These are phyloP conservation scores for Coracopsis vasa DNA, from an alignment of 2,113 vertebrate species.

Conservation along the genomic window DNA sequence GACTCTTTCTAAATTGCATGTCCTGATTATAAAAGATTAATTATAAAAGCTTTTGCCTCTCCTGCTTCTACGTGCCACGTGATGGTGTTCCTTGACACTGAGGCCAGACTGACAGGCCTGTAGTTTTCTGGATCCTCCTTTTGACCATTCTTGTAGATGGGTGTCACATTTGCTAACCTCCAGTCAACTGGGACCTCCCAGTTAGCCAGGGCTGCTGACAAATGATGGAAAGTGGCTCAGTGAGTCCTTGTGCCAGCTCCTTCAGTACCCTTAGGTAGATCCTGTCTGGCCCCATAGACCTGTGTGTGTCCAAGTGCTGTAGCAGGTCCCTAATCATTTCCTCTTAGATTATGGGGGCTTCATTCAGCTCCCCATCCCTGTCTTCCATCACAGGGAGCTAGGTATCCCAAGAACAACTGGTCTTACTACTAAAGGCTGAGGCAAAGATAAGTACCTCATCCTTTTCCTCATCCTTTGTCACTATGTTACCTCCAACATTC, in stretches of 20 bases:
- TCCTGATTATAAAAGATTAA: not conserved
- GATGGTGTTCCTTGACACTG: not conserved
- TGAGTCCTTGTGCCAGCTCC: not conserved
- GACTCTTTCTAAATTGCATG: not conserved
- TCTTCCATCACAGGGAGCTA: not conserved
- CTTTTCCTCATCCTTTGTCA: not conserved
- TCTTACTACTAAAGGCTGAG: not conserved
- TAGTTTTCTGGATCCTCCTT: not conserved
- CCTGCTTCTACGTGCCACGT: not conserved
- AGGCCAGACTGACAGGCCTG: not conserved
- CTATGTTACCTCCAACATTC: accelerated
- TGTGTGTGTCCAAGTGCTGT: not conserved
- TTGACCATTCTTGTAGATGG: not conserved
- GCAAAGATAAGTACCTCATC: not conserved
- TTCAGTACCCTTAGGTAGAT: not conserved
- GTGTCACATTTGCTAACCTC: not conserved
- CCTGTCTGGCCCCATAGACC: not conserved
- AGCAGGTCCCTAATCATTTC: not conserved
- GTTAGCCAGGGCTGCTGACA: not conserved
- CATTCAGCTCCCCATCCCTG: not conserved
- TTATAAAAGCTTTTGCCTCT: not conserved
- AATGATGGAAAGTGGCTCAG: not conserved
- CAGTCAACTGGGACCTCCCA: not conserved
- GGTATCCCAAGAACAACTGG: not conserved
- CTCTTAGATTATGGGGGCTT: not conserved